Evolutionary conservation across 2,113 vertebrate genomes (phyloP).

Genomic region (Cephalopterus ornatus): DNA sequence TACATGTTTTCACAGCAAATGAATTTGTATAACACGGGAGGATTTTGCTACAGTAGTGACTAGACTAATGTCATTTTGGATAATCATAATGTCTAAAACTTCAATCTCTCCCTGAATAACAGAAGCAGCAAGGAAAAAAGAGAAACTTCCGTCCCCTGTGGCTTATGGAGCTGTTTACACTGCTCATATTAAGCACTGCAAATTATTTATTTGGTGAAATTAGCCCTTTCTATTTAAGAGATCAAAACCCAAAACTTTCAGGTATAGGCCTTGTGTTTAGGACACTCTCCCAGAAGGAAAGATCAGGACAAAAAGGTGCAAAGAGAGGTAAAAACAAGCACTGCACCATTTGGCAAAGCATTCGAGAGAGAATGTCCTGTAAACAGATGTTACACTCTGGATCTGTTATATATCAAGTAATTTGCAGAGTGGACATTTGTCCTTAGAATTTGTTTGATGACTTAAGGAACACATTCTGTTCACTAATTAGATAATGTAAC

Average conservation of each 20-base stretch:
- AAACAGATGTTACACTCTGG: background rate
- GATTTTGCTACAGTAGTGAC: conserved; percentile 39
- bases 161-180: background rate
- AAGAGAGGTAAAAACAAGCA: background rate
- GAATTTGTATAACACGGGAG: conserved; percentile 49
- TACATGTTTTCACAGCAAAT: conserved; percentile 7
- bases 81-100: conserved; percentile 27
- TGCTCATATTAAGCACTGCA: background rate
- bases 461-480: background rate
- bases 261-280: background rate
- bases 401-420: background rate
- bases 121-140: background rate
- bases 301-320: background rate
- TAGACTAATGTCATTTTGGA: conserved; percentile 39
- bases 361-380: background rate
- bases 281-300: background rate
- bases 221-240: background rate
- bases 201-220: conserved; percentile 21
- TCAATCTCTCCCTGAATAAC: background rate
- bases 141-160: background rate
- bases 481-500: background rate
- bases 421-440: background rate
- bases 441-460: background rate
- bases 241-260: background rate
- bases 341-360: background rate